phyloP scores from a whole-genome alignment of 2,888 invertebrate genomes.

The Muschampia plurimacula region DNA sequence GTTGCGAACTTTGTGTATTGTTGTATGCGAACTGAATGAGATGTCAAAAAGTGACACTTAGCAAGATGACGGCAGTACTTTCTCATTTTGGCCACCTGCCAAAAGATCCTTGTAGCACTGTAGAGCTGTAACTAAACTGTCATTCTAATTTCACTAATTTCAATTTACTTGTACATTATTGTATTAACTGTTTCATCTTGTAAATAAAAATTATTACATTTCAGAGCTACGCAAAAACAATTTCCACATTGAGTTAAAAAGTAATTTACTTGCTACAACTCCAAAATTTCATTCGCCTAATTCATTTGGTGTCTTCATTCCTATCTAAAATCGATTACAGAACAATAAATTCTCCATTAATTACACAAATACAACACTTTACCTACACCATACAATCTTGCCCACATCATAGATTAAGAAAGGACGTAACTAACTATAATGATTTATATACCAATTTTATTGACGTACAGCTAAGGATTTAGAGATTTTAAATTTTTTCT shows the following conservation, averaged over 20 bases:
- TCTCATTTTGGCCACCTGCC: too few species aligned
- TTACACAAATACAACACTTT: conserved; percentile 35
- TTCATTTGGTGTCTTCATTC: conserved; percentile 55
- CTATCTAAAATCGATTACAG: conserved; percentile 53
- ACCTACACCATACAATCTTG: conserved; percentile 18
- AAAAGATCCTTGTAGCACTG: too few species aligned
- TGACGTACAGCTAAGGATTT: background rate
- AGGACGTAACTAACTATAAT: conserved; percentile 47
- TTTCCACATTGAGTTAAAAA: conserved; percentile 1
- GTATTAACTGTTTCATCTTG: too few species aligned
- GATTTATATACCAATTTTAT: conserved; percentile 1
- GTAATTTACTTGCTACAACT: conserved; percentile 24
- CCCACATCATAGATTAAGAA: conserved; percentile 35
- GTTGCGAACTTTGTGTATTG: too few species aligned
- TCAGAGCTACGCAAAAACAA: background rate
- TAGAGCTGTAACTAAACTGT: too few species aligned
- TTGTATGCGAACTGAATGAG: too few species aligned
- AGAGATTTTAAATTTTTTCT: background rate
- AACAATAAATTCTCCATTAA: conserved; percentile 36
- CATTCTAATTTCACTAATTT: too few species aligned
- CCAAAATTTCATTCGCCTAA: conserved; percentile 18
- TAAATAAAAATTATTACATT: too few species aligned
- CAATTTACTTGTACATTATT: too few species aligned
- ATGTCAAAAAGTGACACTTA: too few species aligned
- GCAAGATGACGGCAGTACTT: too few species aligned